These are phyloP conservation scores for Parauchenoglanis ngamensis DNA, from an alignment of 2,797 vertebrate species.

Conservation along the genomic window DNA sequence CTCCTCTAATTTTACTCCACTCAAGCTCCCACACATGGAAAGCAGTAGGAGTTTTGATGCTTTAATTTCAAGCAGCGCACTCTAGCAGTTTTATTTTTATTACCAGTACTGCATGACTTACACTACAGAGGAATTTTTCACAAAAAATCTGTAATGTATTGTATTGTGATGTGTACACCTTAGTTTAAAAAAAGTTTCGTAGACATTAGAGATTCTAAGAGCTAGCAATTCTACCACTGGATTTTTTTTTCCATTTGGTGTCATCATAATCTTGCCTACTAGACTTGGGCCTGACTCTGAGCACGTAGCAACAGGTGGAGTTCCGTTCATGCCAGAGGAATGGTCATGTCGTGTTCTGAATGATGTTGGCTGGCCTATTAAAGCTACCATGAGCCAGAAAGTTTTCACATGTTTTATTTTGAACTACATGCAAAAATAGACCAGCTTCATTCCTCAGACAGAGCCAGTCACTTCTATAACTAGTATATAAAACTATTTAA, in stretches of 20 bases:
- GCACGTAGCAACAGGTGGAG: constrained; percentile 49
- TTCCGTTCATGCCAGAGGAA: constrained; percentile 51
- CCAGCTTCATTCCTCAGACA: constrained; percentile 23
- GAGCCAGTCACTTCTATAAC: constrained; percentile 12
- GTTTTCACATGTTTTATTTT: constrained; percentile 52
- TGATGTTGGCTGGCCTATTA: constrained; percentile 60
- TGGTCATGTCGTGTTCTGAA: constrained; percentile 62
- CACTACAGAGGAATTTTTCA: neutral
- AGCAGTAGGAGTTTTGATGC: neutral
- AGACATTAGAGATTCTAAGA: neutral
- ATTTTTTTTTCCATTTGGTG: neutral
- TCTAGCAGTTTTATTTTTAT: constrained; percentile 1
- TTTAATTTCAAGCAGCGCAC: neutral
- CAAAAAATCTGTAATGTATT: neutral
- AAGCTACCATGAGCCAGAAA: constrained; percentile 50
- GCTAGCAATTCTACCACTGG: too few relatives aligned
- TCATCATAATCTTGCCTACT: constrained; percentile 8
- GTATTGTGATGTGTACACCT: neutral
- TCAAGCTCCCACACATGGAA: neutral
- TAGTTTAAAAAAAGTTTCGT: neutral
- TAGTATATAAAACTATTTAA: neutral
- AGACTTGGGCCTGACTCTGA: constrained; percentile 54
- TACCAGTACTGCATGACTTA: neutral
- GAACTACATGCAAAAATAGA: constrained; percentile 59
- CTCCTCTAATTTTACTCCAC: constrained; percentile 8